Evolutionary conservation across 2,113 vertebrate genomes (phyloP).

Genomic region (Trinectes maculatus): DNA sequence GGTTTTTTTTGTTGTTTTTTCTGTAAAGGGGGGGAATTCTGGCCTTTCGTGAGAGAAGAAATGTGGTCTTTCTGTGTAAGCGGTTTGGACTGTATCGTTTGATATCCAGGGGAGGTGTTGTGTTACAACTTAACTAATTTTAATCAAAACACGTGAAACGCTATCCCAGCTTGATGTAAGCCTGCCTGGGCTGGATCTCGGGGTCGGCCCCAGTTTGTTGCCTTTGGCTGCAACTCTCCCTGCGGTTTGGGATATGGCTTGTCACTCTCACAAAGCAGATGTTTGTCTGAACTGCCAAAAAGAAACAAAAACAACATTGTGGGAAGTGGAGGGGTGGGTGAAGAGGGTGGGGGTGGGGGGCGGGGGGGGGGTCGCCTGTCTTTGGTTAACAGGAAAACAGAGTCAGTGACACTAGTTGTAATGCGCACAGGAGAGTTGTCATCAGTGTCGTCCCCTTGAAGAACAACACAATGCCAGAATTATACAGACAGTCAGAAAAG

Average conservation of each 20-base stretch:
- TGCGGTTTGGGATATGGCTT: slow-evolving; percentile 96
- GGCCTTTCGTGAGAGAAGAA: slow-evolving; percentile 74
- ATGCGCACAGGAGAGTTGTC: slow-evolving; percentile 16
- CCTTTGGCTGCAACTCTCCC: slow-evolving; percentile 92
- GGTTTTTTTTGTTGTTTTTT: slow-evolving; percentile 31
- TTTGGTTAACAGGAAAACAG: slow-evolving; percentile 80
- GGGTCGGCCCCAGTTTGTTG: slow-evolving; percentile 95
- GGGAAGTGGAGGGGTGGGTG: slow-evolving; percentile 78
- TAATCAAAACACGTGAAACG: slow-evolving; percentile 99
- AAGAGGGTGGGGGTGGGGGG: too few species aligned
- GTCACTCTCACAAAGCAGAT: slow-evolving; percentile 97
- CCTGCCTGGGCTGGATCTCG: slow-evolving; percentile 92
- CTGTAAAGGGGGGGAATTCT: slow-evolving; percentile 33
- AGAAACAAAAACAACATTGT: slow-evolving; percentile 99
- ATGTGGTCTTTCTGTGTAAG: slow-evolving; percentile 78
- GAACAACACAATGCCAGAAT: slow-evolving; percentile 3
- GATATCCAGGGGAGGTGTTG: slow-evolving; percentile 94
- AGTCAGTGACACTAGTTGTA: slow-evolving; percentile 40
- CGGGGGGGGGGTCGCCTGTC: slow-evolving; percentile 70
- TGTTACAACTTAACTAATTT: slow-evolving; percentile 99
- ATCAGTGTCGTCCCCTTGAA: slow-evolving; percentile 3
- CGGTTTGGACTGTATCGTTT: slow-evolving; percentile 92
- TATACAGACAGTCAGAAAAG: not conserved
- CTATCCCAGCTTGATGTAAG: slow-evolving; percentile 96
- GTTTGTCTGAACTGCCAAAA: slow-evolving; percentile 98